These are phyloP conservation scores for Psammodynastes pulverulentus DNA, from an alignment of 2,113 vertebrate genomes.

Conservation along the genomic window DNA sequence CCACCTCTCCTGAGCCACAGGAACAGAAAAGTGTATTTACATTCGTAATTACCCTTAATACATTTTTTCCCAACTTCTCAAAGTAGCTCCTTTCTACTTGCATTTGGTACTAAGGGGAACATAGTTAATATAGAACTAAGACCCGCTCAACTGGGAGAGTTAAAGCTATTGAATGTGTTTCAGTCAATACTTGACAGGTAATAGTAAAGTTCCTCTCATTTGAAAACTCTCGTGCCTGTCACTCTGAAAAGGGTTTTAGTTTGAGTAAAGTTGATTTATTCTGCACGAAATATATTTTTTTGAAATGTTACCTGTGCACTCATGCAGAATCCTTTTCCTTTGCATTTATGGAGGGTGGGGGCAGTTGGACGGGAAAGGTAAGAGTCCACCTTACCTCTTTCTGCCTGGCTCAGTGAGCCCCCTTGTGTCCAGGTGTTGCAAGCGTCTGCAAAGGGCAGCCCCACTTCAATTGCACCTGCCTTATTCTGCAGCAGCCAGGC, in stretches of 20 bases:
- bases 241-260: neutral
- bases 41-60: neutral
- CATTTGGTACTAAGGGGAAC: neutral
- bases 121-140: neutral
- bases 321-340: neutral
- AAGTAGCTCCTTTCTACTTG: neutral
- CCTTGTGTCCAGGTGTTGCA: neutral
- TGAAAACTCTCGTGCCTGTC: neutral
- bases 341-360: neutral
- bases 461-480: neutral
- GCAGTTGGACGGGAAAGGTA: neutral
- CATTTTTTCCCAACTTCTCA: neutral
- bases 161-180: neutral
- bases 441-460: neutral
- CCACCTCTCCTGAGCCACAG: too few species aligned
- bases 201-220: neutral
- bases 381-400: neutral
- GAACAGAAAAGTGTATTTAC: too few species aligned
- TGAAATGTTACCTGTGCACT: too few species aligned
- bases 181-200: neutral
- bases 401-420: neutral
- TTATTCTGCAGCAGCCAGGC: neutral
- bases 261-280: neutral
- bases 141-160: neutral
- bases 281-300: neutral